These are phyloP conservation scores for Desmodus rotundus DNA, from an alignment of 2,113 vertebrate genomes.

Conservation along the genomic window DNA sequence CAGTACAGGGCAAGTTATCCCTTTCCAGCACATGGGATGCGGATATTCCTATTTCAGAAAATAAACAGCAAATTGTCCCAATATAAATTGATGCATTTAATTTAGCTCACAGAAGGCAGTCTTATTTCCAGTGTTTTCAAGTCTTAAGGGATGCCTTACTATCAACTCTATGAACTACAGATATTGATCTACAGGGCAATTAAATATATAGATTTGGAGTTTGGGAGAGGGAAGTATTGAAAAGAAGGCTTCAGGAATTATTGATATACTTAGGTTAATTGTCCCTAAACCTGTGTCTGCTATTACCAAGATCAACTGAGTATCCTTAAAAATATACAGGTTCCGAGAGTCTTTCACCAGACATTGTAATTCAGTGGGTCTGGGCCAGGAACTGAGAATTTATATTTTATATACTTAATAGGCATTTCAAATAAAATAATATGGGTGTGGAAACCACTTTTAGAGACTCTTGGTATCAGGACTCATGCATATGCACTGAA, in stretches of 20 bases:
- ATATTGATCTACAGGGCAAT: not conserved
- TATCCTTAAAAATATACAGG: not conserved
- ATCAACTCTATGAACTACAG: not conserved
- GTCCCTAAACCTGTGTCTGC: not conserved
- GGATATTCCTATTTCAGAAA: not conserved
- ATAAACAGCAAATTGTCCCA: not conserved
- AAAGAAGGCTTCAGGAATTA: not conserved
- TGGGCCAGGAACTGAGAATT: not conserved
- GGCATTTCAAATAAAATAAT: not conserved
- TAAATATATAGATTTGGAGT: not conserved
- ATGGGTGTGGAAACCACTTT: not conserved
- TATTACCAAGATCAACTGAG: not conserved
- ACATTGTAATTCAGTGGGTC: not conserved
- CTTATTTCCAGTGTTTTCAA: not conserved
- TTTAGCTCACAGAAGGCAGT: not conserved
- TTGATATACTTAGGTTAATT: not conserved
- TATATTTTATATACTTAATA: not conserved
- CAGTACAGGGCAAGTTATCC: not conserved
- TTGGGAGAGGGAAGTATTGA: not conserved
- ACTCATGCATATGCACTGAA: not conserved
- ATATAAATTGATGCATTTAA: not conserved
- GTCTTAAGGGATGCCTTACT: not conserved
- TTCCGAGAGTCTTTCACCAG: not conserved
- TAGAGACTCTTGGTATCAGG: not conserved
- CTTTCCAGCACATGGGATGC: not conserved